Base-by-base conservation (phyloP, 2,888 invertebrate genomes). In the Caradrina kadenii region DNA sequence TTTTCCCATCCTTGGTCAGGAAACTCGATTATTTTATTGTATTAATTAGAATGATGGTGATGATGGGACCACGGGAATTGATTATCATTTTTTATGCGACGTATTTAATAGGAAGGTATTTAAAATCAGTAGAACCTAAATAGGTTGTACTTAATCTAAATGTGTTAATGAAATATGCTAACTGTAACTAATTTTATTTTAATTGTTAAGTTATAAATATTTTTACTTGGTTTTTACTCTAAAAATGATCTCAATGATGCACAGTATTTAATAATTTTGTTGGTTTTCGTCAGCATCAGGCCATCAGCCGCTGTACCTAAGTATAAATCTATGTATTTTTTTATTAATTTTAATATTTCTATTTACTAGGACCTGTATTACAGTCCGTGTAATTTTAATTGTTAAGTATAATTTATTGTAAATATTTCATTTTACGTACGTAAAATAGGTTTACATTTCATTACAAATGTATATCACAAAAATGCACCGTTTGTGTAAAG, bases 161-260 rank as follows among this genome's bases (percentile, higher is more conserved):
- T 76, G 17, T 63, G 48, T 60, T 49, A 53, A 54, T 70, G 15
- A 31, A 49, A 49, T 77, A 55, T 31, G 52, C 45, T 56, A 71
- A 26, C 11, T 59, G 35, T 74, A 55, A 26, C 26, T 26, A 26
- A 10, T 62, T 15, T n/a, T 49, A 39, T 61, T 49, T 52, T 45
- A 55, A 42, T 26, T 13, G 17, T 48, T 63, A 42, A 59, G 11
- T 21, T 54, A 19, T 19, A 19, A 56, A 26, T 60, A 13, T 60
- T 73, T 53, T 66, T 65, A 79, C 48, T 70, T 78, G 82, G 60
- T 74, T 80, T 74, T 80, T 82, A 80, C 81, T 84, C 80, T 84
- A 86, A 82, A 87, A 88, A 89, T 93, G 93, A 93, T 93, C 93
- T 94, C 93, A 92, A 83, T 85, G 88, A 89, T 93, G 91, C 91